Percentiles rank a stretch among this genome's conserved stretches.
Conservation (phyloP, 2,113 vertebrate species). For the Hemichromis elongatus region DNA sequence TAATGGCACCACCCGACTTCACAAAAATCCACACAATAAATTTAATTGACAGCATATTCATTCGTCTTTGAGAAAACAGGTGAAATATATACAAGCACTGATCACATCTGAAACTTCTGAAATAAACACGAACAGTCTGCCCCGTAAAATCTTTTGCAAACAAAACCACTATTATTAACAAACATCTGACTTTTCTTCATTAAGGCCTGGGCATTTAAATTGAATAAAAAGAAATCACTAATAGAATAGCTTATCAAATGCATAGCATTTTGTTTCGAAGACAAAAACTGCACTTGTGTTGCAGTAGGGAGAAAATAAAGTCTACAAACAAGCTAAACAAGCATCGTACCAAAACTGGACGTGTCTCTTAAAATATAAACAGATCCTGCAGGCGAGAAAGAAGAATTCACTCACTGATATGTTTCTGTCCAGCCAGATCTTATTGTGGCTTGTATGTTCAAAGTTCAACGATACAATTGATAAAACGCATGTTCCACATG, state of each 20-base stretch:
- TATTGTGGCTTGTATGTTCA: neutral
- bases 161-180: constrained; percentile 25
- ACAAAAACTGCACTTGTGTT: constrained; percentile 61
- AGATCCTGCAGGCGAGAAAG: constrained; percentile 13
- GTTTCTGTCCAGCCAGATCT: neutral
- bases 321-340: constrained; percentile 28
- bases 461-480: neutral
- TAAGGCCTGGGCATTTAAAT: constrained; percentile 33
- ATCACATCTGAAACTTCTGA: constrained; percentile 25
- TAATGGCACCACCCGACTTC: neutral
- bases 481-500: constrained; percentile 40
- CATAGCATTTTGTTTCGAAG: constrained; percentile 73
- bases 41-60: constrained; percentile 6
- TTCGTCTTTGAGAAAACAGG: constrained; percentile 21
- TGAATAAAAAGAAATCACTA: constrained; percentile 39
- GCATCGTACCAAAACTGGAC: constrained; percentile 35
- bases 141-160: constrained; percentile 31
- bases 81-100: constrained; percentile 28
- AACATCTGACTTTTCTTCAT: constrained; percentile 57
- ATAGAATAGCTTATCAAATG: constrained; percentile 76
- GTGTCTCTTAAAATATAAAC: constrained; percentile 10
- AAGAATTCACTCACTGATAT: constrained; percentile 10
- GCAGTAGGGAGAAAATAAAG: constrained; percentile 46
- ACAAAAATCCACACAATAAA: neutral
- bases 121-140: constrained; percentile 18